Conservation (phyloP, 1,140 invertebrate genomes). For the Subanguina moxae region DNA sequence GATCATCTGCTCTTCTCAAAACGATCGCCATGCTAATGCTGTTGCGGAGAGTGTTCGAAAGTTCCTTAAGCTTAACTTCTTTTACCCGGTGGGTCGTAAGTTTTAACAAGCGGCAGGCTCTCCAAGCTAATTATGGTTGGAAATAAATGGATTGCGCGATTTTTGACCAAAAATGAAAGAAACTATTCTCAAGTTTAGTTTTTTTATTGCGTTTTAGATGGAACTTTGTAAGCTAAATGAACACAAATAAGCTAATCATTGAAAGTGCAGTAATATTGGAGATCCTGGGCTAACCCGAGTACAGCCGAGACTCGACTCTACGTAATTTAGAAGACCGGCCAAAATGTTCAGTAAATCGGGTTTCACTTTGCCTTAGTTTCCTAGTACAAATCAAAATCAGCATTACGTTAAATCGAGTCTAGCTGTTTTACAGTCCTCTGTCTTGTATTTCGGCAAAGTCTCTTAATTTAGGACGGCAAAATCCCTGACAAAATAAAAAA, state of each 20-base stretch:
- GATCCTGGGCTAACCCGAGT: too few relatives aligned
- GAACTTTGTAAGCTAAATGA: too few relatives aligned
- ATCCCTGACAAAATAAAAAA: not conserved
- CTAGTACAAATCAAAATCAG: too few relatives aligned
- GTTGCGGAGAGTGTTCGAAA: slow-evolving; percentile 11
- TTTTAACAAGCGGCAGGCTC: not conserved
- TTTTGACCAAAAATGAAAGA: not conserved
- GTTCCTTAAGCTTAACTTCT: slow-evolving; percentile 14
- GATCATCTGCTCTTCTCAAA: slow-evolving; percentile 18
- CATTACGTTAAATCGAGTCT: too few relatives aligned
- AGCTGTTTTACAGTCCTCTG: too few relatives aligned
- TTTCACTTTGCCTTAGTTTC: too few relatives aligned
- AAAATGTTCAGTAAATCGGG: too few relatives aligned
- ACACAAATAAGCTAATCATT: too few relatives aligned
- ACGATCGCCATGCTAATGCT: slow-evolving; percentile 9
- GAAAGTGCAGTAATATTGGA: too few relatives aligned
- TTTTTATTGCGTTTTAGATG: too few relatives aligned
- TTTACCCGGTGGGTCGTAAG: slow-evolving; percentile 5
- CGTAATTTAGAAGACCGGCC: too few relatives aligned
- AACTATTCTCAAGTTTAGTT: not conserved
- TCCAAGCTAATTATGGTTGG: not conserved
- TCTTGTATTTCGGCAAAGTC: not conserved
- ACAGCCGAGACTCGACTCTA: too few relatives aligned
- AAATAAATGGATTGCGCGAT: not conserved
- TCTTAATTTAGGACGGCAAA: not conserved